These are phyloP conservation scores for Cryptotermes secundus DNA, from an alignment of 1,140 invertebrate species.

Conservation along the genomic window DNA sequence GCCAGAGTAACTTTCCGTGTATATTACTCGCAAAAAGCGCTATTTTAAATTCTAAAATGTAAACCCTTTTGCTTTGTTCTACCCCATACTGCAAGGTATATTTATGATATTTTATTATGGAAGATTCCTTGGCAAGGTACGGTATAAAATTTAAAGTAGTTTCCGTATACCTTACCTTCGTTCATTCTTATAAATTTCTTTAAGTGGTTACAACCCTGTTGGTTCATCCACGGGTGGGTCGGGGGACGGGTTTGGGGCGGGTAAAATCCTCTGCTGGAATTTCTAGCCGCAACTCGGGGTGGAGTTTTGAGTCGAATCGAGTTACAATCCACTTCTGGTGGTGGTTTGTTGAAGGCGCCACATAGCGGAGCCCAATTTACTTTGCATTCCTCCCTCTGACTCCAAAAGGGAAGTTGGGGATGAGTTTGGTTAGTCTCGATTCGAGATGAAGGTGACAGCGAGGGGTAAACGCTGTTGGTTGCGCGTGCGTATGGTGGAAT, in stretches of 20 bases:
- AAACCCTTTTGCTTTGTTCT: neutral
- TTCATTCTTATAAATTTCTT: conserved; percentile 1
- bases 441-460: neutral
- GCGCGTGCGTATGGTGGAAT: too few relatives aligned
- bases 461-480: too few relatives aligned
- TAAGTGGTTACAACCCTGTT: neutral
- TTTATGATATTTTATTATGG: conserved; percentile 12
- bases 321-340: neutral
- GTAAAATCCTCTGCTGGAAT: neutral
- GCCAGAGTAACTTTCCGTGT: neutral
- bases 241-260: neutral
- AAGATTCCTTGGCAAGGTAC: neutral
- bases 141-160: neutral
- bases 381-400: conserved; percentile 2
- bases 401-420: neutral
- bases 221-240: neutral
- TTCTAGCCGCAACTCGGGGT: neutral
- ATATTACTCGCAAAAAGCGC: neutral
- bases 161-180: neutral
- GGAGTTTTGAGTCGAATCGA: neutral
- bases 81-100: neutral
- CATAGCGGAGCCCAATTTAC: conserved; percentile 4
- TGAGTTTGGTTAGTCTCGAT: neutral
- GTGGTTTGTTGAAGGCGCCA: neutral
- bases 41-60: conserved; percentile 7